A percentile compares a stretch with the other conserved stretches of the same genome.
phyloP scores from a whole-genome alignment of 1,140 invertebrate genomes.

The Euglossa dilemma region DNA sequence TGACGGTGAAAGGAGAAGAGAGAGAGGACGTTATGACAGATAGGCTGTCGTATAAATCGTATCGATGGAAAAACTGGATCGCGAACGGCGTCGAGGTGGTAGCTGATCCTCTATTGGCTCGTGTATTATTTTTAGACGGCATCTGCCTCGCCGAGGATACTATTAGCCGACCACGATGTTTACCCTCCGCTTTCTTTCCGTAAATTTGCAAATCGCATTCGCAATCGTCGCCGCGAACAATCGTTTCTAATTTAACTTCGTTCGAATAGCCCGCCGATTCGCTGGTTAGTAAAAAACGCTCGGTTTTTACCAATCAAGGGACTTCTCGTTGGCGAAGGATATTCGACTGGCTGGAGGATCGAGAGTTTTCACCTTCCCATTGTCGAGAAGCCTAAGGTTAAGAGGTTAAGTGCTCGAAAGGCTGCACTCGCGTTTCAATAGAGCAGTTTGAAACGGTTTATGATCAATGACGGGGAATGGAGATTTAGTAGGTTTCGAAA shows the following conservation, averaged over 20 bases:
- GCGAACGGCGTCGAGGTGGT: not conserved
- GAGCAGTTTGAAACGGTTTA: not conserved
- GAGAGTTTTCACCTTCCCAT: not conserved
- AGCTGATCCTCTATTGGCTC: conserved; percentile 13
- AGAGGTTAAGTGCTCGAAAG: not conserved
- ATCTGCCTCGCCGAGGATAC: not conserved
- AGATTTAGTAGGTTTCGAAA: not conserved
- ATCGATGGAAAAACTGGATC: conserved; percentile 19
- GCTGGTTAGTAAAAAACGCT: not conserved
- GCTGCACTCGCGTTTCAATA: not conserved
- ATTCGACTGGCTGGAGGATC: not conserved
- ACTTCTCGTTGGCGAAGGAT: not conserved
- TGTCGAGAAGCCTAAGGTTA: not conserved
- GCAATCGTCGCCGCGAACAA: no score
- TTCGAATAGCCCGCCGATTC: no score
- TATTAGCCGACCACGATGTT: not conserved
- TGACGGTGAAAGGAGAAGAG: not conserved
- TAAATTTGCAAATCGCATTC: no score
- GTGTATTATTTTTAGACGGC: conserved; percentile 11
- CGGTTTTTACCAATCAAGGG: no score
- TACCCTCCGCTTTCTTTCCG: not conserved
- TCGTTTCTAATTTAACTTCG: no score
- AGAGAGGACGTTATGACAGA: not conserved
- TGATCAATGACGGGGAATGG: not conserved
- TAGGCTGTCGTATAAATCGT: conserved; percentile 3